Conservation (phyloP, 2,797 vertebrate species). For the Cossypha polioptera region DNA sequence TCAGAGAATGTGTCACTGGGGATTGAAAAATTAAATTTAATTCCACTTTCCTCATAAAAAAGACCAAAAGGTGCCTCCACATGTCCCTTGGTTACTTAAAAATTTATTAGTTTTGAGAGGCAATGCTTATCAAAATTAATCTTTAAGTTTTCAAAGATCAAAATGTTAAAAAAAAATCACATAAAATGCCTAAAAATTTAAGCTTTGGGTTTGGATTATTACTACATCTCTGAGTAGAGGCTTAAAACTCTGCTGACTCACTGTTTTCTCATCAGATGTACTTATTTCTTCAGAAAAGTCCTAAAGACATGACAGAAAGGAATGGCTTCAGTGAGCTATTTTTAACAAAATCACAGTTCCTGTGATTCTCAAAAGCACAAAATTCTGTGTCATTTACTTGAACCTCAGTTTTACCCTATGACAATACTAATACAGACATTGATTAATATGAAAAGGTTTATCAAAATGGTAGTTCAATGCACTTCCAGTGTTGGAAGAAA, state of each 20-base stretch:
- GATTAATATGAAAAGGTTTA: slow-evolving; percentile 14
- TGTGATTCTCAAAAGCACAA: neutral
- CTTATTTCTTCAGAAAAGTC: neutral
- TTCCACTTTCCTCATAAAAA: neutral
- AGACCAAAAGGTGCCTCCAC: neutral
- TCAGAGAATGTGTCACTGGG: neutral
- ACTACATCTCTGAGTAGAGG: neutral
- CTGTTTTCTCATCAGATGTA: neutral
- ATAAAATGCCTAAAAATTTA: neutral
- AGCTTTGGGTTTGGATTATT: neutral
- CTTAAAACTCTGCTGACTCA: neutral
- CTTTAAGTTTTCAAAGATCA: neutral
- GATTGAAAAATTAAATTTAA: neutral
- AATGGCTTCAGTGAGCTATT: neutral
- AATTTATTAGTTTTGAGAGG: neutral
- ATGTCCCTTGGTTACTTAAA: neutral
- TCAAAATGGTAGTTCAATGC: neutral
- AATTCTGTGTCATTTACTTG: neutral
- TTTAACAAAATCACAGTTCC: neutral
- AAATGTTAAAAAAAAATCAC: neutral
- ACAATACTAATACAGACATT: neutral
- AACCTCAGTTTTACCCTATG: neutral
- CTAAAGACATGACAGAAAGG: neutral
- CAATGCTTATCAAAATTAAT: neutral
- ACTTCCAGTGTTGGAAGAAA: neutral